Evolutionary conservation across 2,797 vertebrate species (phyloP).

Genomic region (Sebastes elongatus): DNA sequence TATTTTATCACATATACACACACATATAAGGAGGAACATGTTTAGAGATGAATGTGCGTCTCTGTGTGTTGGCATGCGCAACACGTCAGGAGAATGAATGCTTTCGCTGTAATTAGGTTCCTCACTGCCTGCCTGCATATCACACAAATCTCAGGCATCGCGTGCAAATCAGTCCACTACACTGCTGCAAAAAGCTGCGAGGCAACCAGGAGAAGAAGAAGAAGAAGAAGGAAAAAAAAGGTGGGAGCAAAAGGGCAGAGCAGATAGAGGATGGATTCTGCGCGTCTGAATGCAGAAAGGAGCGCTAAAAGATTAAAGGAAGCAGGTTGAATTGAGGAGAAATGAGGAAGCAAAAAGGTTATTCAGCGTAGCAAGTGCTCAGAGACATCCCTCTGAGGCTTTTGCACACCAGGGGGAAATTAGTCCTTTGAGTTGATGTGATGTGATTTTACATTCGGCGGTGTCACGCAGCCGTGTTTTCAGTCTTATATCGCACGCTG

Average conservation of each 20-base stretch:
- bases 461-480: constrained; percentile 16
- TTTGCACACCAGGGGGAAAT: constrained; percentile 1
- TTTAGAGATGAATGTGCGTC: not conserved
- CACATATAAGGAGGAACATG: not conserved
- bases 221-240: not conserved
- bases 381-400: not conserved
- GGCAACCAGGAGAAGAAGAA: not conserved
- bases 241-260: constrained; percentile 7
- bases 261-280: constrained; percentile 7
- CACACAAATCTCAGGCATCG: constrained; percentile 10
- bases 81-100: constrained; percentile 16
- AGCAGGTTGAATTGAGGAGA: constrained; percentile 20
- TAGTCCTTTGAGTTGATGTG: constrained; percentile 19
- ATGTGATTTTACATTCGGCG: constrained; percentile 26
- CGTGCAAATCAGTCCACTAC: constrained; percentile 17
- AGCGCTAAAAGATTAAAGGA: constrained; percentile 28
- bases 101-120: constrained; percentile 32
- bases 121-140: constrained; percentile 12
- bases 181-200: not conserved
- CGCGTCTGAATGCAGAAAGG: constrained; percentile 1
- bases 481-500: not conserved
- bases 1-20: not conserved
- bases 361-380: constrained; percentile 23
- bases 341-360: constrained; percentile 32
- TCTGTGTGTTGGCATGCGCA: not conserved